Percentiles rank a stretch among this genome's conserved stretches.
These are phyloP conservation scores for Sebastes elongatus DNA, from an alignment of 2,797 vertebrate genomes.

Conservation along the genomic window DNA sequence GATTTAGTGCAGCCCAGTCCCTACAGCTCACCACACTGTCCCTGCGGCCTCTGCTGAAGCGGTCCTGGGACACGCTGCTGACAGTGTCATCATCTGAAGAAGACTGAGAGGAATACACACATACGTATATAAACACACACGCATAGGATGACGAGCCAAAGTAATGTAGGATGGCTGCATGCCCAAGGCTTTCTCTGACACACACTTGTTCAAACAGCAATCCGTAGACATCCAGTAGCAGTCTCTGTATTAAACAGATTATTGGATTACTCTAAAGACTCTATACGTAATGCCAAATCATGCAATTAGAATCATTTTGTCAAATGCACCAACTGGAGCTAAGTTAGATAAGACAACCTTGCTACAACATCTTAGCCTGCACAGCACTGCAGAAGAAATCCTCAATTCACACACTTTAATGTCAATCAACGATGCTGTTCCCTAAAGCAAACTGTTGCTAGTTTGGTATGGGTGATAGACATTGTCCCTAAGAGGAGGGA, in stretches of 20 bases:
- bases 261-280: conserved; percentile 14
- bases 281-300: conserved; percentile 19
- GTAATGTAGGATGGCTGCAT: conserved; percentile 26
- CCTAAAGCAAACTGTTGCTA: background rate
- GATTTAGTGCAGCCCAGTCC: background rate
- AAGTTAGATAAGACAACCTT: conserved; percentile 5
- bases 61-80: conserved; percentile 86
- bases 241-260: conserved; percentile 13
- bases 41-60: conserved; percentile 78
- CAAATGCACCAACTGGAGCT: background rate
- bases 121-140: conserved; percentile 6
- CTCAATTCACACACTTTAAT: conserved; percentile 2
- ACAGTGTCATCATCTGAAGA: conserved; percentile 86
- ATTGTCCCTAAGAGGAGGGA: background rate
- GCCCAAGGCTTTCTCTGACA: conserved; percentile 16
- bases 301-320: conserved; percentile 30
- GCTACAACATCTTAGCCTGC: background rate
- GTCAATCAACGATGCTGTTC: background rate
- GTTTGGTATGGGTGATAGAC: background rate
- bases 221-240: background rate
- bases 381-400: conserved; percentile 19
- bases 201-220: conserved; percentile 14
- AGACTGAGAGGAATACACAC: conserved; percentile 78
- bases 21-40: conserved; percentile 89
- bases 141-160: conserved; percentile 30